These are phyloP conservation scores for Euzophera pinguis DNA, from an alignment of 2,888 invertebrate species.

Conservation along the genomic window DNA sequence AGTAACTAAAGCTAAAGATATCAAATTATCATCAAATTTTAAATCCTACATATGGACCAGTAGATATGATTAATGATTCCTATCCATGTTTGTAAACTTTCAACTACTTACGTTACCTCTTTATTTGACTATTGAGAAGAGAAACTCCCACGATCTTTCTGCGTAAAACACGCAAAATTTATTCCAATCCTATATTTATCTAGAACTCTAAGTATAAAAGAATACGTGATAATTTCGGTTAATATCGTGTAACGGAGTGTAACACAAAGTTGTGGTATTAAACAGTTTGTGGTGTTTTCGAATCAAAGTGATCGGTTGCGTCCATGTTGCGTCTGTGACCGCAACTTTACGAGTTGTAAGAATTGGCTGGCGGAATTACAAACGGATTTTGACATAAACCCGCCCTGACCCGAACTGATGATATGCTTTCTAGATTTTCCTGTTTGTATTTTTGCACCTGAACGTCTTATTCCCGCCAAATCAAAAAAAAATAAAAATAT, in stretches of 20 bases:
- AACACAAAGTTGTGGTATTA: conserved; percentile 20
- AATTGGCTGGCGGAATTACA: conserved; percentile 61
- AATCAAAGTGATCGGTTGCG: conserved; percentile 55
- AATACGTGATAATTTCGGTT: conserved; percentile 14
- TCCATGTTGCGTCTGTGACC: conserved; percentile 42
- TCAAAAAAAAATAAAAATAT: too few relatives aligned
- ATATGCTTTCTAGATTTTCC: neutral
- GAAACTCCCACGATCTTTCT: conserved; percentile 26
- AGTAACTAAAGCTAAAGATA: too few relatives aligned
- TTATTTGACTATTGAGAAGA: conserved; percentile 27
- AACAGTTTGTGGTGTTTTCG: conserved; percentile 63
- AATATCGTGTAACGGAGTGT: neutral
- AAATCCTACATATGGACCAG: too few relatives aligned
- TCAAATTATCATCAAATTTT: too few relatives aligned
- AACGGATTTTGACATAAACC: conserved; percentile 37
- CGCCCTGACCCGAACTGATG: conserved; percentile 24
- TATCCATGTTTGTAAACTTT: neutral
- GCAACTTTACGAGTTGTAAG: conserved; percentile 55
- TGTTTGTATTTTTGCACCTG: too few relatives aligned
- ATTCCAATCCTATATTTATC: neutral
- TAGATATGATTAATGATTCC: too few relatives aligned
- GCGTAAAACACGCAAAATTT: neutral
- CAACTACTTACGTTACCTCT: neutral
- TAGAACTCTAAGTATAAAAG: conserved; percentile 3
- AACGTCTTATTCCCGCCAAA: too few relatives aligned